Evolutionary conservation across 2,113 vertebrate genomes (phyloP).

Genomic region (Taxidea taxus): DNA sequence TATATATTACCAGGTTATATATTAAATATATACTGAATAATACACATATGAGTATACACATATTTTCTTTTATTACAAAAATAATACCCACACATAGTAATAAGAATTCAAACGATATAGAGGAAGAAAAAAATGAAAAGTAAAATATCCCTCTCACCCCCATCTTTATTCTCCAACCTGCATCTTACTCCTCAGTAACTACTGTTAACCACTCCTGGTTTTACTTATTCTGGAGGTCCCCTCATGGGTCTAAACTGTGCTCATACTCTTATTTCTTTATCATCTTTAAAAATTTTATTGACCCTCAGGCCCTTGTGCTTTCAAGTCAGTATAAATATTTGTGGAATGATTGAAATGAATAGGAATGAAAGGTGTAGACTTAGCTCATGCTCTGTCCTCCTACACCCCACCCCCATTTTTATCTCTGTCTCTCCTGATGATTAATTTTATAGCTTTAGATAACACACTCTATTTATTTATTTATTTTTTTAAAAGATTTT

Average conservation of each 20-base stretch:
- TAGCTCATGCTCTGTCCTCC: neutral
- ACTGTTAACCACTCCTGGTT: neutral
- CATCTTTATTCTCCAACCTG: neutral
- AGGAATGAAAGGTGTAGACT: neutral
- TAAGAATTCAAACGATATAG: neutral
- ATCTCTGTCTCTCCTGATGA: neutral
- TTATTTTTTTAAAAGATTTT: too few relatives aligned
- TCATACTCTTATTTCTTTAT: neutral
- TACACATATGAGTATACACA: neutral
- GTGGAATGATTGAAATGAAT: neutral
- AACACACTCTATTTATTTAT: neutral
- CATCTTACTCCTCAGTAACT: neutral
- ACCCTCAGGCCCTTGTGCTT: neutral
- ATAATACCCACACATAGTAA: neutral
- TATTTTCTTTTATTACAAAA: neutral
- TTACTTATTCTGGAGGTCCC: neutral
- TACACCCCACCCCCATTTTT: neutral
- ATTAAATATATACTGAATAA: neutral
- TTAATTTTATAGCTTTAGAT: neutral
- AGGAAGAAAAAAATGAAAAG: neutral
- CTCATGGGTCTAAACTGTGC: neutral
- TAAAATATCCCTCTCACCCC: neutral
- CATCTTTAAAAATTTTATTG: neutral
- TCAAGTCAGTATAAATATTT: neutral
- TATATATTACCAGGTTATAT: neutral